These are phyloP conservation scores for Brevimyrus niger DNA, from an alignment of 2,113 vertebrate genomes.

Conservation along the genomic window DNA sequence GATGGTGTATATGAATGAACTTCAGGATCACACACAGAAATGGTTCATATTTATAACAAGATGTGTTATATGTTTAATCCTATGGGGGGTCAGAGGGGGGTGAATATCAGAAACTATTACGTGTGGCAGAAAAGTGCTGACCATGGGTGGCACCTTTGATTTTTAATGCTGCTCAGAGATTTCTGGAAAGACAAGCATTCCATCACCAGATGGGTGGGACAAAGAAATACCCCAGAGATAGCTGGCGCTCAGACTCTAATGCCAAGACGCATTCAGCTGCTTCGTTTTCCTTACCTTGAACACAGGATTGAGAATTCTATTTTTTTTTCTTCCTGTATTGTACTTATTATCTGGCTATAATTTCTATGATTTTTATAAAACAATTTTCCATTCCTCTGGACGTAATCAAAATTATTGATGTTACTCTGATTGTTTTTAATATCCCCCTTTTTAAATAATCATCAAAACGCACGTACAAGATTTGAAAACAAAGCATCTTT, in stretches of 20 bases:
- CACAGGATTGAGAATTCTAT: neutral
- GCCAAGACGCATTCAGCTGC: neutral
- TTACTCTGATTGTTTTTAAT: neutral
- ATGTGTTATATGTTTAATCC: constrained; percentile 11
- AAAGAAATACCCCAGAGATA: neutral
- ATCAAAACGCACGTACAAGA: neutral
- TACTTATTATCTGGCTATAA: neutral
- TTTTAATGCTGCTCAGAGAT: constrained; percentile 7
- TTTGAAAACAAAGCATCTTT: neutral
- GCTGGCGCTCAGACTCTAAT: neutral
- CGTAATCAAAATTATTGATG: neutral
- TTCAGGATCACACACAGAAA: neutral
- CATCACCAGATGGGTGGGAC: neutral
- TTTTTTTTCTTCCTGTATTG: neutral
- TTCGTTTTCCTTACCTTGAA: neutral
- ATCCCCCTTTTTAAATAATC: neutral
- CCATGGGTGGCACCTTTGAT: neutral
- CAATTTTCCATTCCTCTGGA: neutral
- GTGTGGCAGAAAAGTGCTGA: constrained; percentile 17
- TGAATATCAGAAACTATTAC: constrained; percentile 8
- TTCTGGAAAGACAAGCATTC: neutral
- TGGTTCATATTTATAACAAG: constrained; percentile 10
- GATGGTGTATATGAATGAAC: neutral
- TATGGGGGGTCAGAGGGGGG: neutral
- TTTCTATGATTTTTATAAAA: neutral